Conservation (phyloP, 2,113 vertebrate species). For the Lanius collurio region DNA sequence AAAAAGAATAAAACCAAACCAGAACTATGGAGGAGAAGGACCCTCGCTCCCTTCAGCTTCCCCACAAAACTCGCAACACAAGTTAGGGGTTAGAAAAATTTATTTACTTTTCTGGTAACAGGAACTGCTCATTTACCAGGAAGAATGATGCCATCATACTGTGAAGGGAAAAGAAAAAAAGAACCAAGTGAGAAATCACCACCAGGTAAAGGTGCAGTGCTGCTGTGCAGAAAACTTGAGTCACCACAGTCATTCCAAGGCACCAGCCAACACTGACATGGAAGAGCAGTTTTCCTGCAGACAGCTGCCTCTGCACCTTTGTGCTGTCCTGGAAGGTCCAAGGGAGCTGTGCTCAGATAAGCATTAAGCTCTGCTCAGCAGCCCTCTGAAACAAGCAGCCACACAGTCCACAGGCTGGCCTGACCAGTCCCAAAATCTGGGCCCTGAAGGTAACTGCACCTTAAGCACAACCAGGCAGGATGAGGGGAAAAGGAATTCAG, state of each 20-base stretch:
- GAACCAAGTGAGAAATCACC: neutral
- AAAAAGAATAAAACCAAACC: neutral
- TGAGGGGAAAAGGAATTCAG: too few relatives aligned
- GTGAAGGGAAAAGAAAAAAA: conserved; percentile 42
- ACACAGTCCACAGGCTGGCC: neutral
- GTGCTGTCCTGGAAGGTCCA: neutral
- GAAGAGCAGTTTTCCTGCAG: neutral
- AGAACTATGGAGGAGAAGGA: neutral
- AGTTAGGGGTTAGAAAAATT: conserved; percentile 32
- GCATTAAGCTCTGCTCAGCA: neutral
- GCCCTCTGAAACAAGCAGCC: neutral
- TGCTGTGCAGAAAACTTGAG: neutral
- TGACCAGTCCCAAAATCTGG: neutral
- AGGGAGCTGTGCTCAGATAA: neutral
- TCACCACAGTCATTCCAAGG: neutral
- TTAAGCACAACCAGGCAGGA: neutral
- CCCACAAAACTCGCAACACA: conserved; percentile 48
- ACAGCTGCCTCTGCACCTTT: neutral
- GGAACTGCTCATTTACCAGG: conserved; percentile 91
- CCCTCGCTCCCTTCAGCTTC: neutral
- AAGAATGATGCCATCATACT: conserved; percentile 99
- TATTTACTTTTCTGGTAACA: conserved; percentile 75
- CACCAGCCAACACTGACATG: neutral
- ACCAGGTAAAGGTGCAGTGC: neutral
- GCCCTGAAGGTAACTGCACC: neutral